phyloP scores from a whole-genome alignment of 1,140 invertebrate species.

The Drosophila punjabiensis region DNA sequence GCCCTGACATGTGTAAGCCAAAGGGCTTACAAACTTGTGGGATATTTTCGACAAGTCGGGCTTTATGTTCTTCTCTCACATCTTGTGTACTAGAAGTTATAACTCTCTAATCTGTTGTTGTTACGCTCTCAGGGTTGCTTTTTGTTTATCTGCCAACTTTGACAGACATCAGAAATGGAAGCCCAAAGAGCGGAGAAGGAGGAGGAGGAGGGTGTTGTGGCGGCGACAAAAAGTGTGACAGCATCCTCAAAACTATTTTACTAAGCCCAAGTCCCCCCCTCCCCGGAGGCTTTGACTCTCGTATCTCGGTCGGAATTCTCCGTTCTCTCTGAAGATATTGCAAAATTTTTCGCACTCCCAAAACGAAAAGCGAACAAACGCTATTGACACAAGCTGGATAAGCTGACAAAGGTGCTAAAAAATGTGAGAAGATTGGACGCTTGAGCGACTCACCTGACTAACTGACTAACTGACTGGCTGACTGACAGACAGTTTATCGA shows the following conservation, averaged over 20 bases:
- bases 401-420: slow-evolving; percentile 59
- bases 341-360: slow-evolving; percentile 39
- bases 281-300: slow-evolving; percentile 28
- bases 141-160: slow-evolving; percentile 45
- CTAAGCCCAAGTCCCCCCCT: background rate
- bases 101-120: slow-evolving; percentile 45
- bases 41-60: slow-evolving; percentile 1
- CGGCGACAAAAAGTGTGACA: slow-evolving; percentile 47
- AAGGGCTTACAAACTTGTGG: slow-evolving; percentile 32
- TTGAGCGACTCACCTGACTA: slow-evolving; percentile 41
- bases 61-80: slow-evolving; percentile 32
- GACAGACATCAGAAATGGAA: slow-evolving; percentile 23
- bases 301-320: slow-evolving; percentile 19
- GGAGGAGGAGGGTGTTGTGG: background rate
- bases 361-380: slow-evolving; percentile 33
- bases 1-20: slow-evolving; percentile 45
- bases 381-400: slow-evolving; percentile 55
- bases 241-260: slow-evolving; percentile 44
- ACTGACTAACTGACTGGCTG: slow-evolving; percentile 32
- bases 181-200: background rate
- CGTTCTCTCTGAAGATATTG: slow-evolving; percentile 38
- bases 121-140: slow-evolving; percentile 22
- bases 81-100: slow-evolving; percentile 44
- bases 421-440: slow-evolving; percentile 55
- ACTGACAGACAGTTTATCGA: slow-evolving; percentile 48